A percentile compares a stretch with the other conserved stretches of the same genome.
Conservation (phyloP, 2,113 vertebrate genomes). For the Asarcornis scutulata region DNA sequence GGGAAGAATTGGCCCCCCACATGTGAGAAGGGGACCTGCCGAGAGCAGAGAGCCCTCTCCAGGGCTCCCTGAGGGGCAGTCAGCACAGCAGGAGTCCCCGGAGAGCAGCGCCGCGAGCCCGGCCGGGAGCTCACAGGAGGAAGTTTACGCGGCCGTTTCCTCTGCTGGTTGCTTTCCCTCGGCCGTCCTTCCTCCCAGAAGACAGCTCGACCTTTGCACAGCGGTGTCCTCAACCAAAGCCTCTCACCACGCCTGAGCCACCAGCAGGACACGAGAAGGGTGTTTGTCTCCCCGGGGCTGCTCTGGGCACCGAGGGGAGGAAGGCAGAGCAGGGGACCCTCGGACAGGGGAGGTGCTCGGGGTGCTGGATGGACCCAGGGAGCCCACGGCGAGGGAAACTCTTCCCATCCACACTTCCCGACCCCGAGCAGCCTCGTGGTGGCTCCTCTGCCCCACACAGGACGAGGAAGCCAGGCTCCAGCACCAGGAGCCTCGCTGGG, state of each 20-base stretch:
- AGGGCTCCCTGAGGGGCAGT: not conserved
- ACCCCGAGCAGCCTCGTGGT: not conserved
- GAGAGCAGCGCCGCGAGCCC: rapidly evolving
- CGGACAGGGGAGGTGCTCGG: too few relatives aligned
- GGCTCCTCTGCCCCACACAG: slow-evolving; percentile 28
- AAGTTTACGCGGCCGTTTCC: not conserved
- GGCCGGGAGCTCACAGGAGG: not conserved
- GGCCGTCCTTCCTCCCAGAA: slow-evolving; percentile 16
- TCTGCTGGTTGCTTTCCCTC: not conserved
- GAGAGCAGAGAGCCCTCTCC: not conserved
- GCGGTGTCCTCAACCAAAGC: not conserved
- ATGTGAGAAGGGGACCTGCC: not conserved
- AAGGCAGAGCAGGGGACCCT: not conserved
- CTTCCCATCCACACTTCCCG: not conserved
- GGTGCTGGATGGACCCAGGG: not conserved
- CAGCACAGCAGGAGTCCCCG: not conserved
- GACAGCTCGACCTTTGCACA: not conserved
- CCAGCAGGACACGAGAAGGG: not conserved
- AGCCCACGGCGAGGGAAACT: not conserved
- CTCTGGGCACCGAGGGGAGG: not conserved
- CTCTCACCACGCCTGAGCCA: not conserved
- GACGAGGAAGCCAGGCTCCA: not conserved
- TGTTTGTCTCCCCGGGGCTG: not conserved
- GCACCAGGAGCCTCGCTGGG: slow-evolving; percentile 39
- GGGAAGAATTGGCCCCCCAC: not conserved